Conservation (phyloP, 2,888 invertebrate genomes). For the Villa cingulata region DNA sequence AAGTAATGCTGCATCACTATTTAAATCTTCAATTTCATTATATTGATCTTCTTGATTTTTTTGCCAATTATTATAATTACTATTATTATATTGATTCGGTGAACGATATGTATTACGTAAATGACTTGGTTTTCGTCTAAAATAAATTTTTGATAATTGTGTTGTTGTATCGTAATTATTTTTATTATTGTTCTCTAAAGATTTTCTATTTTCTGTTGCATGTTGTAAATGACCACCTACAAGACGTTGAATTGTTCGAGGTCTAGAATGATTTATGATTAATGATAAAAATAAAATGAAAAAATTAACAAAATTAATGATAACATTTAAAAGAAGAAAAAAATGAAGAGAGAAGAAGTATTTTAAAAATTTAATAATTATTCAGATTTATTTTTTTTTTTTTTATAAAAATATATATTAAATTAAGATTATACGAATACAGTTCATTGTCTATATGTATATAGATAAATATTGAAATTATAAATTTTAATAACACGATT, state of each 20-base stretch:
- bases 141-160: constrained; percentile 16
- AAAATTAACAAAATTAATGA: too few relatives aligned
- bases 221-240: constrained; percentile 52
- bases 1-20: constrained; percentile 28
- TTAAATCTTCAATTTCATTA: constrained; percentile 12
- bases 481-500: too few relatives aligned
- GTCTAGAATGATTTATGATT: constrained; percentile 19
- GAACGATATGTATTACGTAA: constrained; percentile 18
- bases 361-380: too few relatives aligned
- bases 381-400: too few relatives aligned
- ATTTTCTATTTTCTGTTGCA: constrained; percentile 7
- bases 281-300: too few relatives aligned
- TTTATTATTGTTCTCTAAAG: too few relatives aligned
- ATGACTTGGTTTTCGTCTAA: constrained; percentile 17
- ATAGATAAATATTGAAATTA: too few relatives aligned
- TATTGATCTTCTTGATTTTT: not conserved
- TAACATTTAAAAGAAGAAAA: too few relatives aligned
- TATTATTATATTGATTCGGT: not conserved
- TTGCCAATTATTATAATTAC: not conserved
- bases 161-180: constrained; percentile 12
- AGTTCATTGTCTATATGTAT: too few relatives aligned
- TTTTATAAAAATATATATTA: too few relatives aligned
- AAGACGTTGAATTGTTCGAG: constrained; percentile 49
- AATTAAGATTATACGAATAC: too few relatives aligned
- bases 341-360: too few relatives aligned